Percentiles rank a stretch among this genome's conserved stretches.
Conservation (phyloP, 2,113 vertebrate species). For the Syrmaticus mikado region DNA sequence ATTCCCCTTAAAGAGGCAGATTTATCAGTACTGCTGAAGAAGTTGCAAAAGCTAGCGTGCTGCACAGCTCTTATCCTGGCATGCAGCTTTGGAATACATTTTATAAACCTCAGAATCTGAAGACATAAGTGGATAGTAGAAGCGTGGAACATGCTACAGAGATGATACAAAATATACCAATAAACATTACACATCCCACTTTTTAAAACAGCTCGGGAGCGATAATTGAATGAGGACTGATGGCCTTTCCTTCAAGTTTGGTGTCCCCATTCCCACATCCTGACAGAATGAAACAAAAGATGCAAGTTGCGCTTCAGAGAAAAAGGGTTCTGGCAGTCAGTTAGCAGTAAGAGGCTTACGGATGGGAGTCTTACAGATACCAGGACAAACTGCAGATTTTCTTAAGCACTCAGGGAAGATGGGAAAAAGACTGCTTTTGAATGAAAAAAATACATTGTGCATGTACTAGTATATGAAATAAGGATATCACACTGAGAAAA, state of each 20-base stretch:
- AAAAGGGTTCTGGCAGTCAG: background rate
- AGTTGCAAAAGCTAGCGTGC: background rate
- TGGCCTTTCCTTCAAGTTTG: background rate
- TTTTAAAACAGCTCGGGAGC: background rate
- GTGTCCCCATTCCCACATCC: background rate
- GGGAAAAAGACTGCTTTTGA: background rate
- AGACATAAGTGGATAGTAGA: background rate
- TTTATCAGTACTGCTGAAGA: background rate
- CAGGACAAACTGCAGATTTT: background rate
- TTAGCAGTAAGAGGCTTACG: background rate
- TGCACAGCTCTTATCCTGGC: background rate
- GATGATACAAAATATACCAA: background rate
- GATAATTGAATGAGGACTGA: background rate
- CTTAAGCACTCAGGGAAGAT: background rate
- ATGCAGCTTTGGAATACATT: background rate
- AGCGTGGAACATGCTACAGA: background rate
- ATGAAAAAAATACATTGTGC: background rate
- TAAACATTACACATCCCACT: background rate
- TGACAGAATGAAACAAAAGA: background rate
- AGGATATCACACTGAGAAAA: background rate
- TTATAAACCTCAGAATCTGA: background rate
- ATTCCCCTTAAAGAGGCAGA: background rate
- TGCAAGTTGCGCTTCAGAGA: background rate
- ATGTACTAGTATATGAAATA: background rate
- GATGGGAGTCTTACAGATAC: background rate